Percentiles rank a stretch among this genome's conserved stretches.
These are phyloP conservation scores for Caenorhabditis wallacei DNA, from an alignment of 2,888 invertebrate genomes.

Conservation along the genomic window DNA sequence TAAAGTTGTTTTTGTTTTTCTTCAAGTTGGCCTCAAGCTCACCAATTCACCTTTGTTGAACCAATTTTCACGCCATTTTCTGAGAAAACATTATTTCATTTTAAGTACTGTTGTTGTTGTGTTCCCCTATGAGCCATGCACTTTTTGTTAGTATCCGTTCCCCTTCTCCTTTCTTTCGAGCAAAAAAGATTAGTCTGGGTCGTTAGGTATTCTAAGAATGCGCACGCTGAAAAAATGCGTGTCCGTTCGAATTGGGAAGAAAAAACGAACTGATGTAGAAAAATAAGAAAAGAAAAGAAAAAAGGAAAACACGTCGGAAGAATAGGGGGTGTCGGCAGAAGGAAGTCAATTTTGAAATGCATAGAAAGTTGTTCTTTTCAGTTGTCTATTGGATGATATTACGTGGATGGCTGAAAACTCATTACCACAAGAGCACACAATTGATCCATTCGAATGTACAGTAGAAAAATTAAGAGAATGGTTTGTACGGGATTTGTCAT, in stretches of 20 bases:
- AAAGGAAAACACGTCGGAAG: slow-evolving; percentile 10
- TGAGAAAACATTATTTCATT: neutral
- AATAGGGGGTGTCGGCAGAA: slow-evolving; percentile 4
- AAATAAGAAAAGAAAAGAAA: neutral
- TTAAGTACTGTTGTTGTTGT: slow-evolving; percentile 13
- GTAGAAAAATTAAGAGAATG: slow-evolving; percentile 71
- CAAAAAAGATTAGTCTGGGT: slow-evolving; percentile 15
- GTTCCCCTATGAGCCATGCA: slow-evolving; percentile 3
- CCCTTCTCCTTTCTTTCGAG: neutral
- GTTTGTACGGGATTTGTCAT: slow-evolving; percentile 75
- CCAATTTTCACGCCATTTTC: neutral
- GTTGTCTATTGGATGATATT: slow-evolving; percentile 72
- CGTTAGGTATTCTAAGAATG: slow-evolving; percentile 26
- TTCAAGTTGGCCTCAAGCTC: neutral
- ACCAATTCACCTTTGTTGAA: neutral
- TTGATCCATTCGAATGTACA: slow-evolving; percentile 63
- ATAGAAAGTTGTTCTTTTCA: slow-evolving; percentile 23
- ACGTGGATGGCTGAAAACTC: slow-evolving; percentile 69
- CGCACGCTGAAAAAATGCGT: slow-evolving; percentile 13
- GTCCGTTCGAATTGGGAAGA: neutral
- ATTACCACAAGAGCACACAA: slow-evolving; percentile 10
- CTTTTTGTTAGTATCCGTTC: slow-evolving; percentile 17
- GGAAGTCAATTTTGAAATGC: slow-evolving; percentile 31
- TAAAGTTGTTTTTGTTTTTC: neutral
- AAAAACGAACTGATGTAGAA: neutral